These are phyloP conservation scores for Tipula helvola DNA, from an alignment of 2,888 invertebrate species.

Conservation along the genomic window DNA sequence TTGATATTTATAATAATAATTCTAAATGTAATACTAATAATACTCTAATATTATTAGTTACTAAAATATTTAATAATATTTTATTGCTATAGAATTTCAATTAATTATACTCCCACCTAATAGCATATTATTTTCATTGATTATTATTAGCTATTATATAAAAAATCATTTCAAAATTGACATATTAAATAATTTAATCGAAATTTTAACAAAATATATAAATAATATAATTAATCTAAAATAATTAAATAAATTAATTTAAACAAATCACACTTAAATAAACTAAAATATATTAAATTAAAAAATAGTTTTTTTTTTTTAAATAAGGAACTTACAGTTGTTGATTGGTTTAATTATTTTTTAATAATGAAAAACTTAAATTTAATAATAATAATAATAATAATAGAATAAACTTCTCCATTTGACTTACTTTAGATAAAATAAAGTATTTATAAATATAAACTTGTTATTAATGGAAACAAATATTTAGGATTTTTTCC, in stretches of 20 bases:
- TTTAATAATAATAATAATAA: neutral
- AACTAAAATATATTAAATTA: neutral
- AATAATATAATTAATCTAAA: neutral
- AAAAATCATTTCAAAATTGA: neutral
- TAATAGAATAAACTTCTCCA: neutral
- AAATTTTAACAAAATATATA: neutral
- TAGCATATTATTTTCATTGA: neutral
- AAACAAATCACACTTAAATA: neutral
- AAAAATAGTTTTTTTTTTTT: neutral
- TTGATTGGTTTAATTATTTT: neutral
- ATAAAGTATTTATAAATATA: neutral
- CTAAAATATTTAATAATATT: neutral
- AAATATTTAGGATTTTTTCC: neutral
- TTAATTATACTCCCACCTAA: neutral
- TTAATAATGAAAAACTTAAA: neutral
- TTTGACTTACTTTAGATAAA: neutral
- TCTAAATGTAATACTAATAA: neutral
- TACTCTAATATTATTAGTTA: neutral
- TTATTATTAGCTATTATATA: neutral
- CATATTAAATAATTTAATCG: neutral
- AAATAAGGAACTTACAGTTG: neutral
- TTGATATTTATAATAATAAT: neutral
- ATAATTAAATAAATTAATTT: neutral
- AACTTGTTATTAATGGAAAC: neutral
- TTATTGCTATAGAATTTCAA: neutral